A percentile compares a stretch with the other conserved stretches of the same genome.
Conservation (phyloP, 2,113 vertebrate species). For the Butastur rufipennis region DNA sequence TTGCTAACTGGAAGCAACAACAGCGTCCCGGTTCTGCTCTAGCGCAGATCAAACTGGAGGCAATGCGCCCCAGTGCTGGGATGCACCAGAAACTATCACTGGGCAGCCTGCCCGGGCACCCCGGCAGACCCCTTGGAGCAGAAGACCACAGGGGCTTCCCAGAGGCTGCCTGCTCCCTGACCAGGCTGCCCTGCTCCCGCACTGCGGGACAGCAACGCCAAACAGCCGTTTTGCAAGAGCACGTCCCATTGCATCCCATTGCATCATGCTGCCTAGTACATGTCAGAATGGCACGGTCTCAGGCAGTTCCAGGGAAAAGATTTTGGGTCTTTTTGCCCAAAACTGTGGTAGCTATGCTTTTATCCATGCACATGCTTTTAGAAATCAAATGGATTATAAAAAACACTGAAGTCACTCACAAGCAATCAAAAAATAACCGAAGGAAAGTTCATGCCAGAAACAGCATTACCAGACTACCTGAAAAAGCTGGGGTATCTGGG, state of each 20-base stretch:
- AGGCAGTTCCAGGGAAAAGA: neutral
- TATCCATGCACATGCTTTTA: neutral
- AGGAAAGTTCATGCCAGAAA: neutral
- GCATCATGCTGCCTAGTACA: rapidly evolving
- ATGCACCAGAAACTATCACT: neutral
- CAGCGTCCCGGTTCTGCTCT: rapidly evolving
- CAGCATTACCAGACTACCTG: neutral
- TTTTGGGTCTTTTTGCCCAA: neutral
- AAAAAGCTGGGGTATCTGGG: neutral
- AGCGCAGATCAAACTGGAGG: neutral
- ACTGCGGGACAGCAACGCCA: neutral
- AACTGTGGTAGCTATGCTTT: neutral
- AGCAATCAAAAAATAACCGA: neutral
- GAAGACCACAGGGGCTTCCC: rapidly evolving
- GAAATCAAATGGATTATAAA: neutral
- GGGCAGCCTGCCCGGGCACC: neutral
- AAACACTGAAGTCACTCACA: neutral
- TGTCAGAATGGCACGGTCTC: rapidly evolving
- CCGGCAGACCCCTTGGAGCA: rapidly evolving
- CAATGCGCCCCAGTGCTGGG: neutral
- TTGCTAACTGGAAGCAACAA: neutral
- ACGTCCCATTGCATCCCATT: rapidly evolving
- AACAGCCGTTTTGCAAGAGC: neutral
- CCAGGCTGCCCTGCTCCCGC: rapidly evolving
- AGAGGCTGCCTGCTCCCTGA: rapidly evolving